Evolutionary conservation across 2,113 vertebrate genomes (phyloP).

Genomic region (Entomyzon cyanotis): DNA sequence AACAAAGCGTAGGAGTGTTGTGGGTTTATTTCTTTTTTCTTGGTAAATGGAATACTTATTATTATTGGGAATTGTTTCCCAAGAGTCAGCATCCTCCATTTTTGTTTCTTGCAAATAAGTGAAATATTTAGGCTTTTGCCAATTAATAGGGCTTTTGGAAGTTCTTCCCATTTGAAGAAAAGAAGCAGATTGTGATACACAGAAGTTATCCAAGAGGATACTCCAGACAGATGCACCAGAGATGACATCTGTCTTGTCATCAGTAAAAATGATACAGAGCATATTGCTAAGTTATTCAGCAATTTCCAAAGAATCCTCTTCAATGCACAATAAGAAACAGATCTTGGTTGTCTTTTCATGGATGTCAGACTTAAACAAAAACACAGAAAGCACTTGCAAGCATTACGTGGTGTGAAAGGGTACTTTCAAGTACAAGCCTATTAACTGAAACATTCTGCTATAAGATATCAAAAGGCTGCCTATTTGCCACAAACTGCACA

Average conservation of each 20-base stretch:
- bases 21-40: background rate
- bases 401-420: slow-evolving; percentile 39
- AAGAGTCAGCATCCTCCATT: background rate
- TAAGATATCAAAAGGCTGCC: slow-evolving; percentile 56
- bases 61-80: background rate
- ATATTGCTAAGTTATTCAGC: slow-evolving; percentile 58
- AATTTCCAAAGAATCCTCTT: slow-evolving; percentile 55
- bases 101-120: background rate
- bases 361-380: slow-evolving; percentile 62
- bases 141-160: background rate
- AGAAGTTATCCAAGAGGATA: slow-evolving; percentile 48
- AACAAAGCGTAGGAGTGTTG: background rate
- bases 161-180: background rate
- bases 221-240: slow-evolving; percentile 50
- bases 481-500: slow-evolving; percentile 44
- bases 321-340: slow-evolving; percentile 71
- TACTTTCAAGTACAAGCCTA: slow-evolving; percentile 37
- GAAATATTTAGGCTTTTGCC: background rate
- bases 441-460: slow-evolving; percentile 64
- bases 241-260: slow-evolving; percentile 49
- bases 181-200: background rate
- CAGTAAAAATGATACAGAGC: slow-evolving; percentile 65
- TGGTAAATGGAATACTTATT: background rate
- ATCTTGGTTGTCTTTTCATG: slow-evolving; percentile 42
- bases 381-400: slow-evolving; percentile 18